Conservation (phyloP, 2,113 vertebrate species). For the Podiceps cristatus region DNA sequence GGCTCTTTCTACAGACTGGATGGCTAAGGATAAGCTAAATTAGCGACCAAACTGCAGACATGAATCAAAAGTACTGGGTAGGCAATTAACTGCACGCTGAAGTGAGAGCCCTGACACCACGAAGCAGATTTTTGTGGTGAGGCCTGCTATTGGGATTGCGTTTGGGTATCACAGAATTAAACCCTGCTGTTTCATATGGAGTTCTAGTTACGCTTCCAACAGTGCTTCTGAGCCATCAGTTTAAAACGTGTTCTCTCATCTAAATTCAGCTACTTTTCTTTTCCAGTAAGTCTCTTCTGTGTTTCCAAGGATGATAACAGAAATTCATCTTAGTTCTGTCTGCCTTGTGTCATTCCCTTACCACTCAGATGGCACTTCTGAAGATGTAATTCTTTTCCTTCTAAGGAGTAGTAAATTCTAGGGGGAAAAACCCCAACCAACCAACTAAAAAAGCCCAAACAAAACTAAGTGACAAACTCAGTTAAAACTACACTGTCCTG, state of each 20-base stretch:
- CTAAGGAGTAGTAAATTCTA: not conserved
- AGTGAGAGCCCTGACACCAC: not conserved
- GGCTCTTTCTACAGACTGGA: not conserved
- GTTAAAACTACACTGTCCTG: not conserved
- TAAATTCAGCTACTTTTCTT: not conserved
- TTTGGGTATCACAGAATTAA: not conserved
- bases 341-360: not conserved
- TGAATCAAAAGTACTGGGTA: not conserved
- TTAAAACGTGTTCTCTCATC: not conserved
- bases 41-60: rapidly evolving
- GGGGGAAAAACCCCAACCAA: not conserved
- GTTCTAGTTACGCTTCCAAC: not conserved
- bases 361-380: not conserved
- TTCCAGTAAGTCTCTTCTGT: not conserved
- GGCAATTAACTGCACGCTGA: not conserved
- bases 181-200: not conserved
- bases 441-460: not conserved
- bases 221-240: not conserved
- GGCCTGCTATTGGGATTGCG: not conserved
- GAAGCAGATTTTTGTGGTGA: not conserved
- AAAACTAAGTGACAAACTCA: not conserved
- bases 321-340: not conserved
- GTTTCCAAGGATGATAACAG: not conserved
- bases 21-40: not conserved
- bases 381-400: not conserved